Evolutionary conservation across 37 sponge, comb jelly and placozoan species (phyloP), one percentile per base, ranked within the genome.

Genomic region (Cliona cf. orientalis): DNA sequence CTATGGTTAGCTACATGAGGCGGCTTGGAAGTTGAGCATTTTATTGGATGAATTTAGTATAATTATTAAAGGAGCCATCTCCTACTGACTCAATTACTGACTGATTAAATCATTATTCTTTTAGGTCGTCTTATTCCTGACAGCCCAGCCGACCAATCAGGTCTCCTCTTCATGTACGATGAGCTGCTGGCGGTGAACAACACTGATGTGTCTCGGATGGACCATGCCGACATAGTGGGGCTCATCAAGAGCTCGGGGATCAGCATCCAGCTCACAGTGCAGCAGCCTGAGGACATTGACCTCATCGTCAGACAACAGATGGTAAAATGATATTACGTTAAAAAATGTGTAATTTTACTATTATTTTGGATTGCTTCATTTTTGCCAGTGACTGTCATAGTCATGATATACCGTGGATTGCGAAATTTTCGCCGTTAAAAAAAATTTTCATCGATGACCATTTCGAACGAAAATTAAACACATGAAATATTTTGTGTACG

Each of bases 51-150:
- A n/a, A n/a, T n/a, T n/a, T n/a, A n/a, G n/a, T n/a, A n/a, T n/a
- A n/a, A n/a, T n/a, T n/a, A n/a, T n/a, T n/a, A n/a, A n/a, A n/a
- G n/a, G n/a, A n/a, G n/a, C n/a, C n/a, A n/a, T n/a, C n/a, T n/a
- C n/a, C n/a, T n/a, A n/a, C n/a, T n/a, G n/a, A n/a, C n/a, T n/a
- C n/a, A n/a, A n/a, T n/a, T n/a, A n/a, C n/a, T n/a, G n/a, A n/a
- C n/a, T n/a, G n/a, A n/a, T n/a, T n/a, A n/a, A n/a, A n/a, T n/a
- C n/a, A n/a, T n/a, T n/a, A n/a, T n/a, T n/a, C n/a, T n/a, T n/a
- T n/a, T n/a, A 96, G 97, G 97, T 81, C 97, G 93, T 26, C 82
- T 98, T 46, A 65, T 98, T 5, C 89, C 93, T 2, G 94, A 75
- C 38, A 82, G 84, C 59, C 99, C 99, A 32, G 99, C 99, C 34